phyloP scores from a whole-genome alignment of 2,888 invertebrate species.

The Hydrotaea diabolus region DNA sequence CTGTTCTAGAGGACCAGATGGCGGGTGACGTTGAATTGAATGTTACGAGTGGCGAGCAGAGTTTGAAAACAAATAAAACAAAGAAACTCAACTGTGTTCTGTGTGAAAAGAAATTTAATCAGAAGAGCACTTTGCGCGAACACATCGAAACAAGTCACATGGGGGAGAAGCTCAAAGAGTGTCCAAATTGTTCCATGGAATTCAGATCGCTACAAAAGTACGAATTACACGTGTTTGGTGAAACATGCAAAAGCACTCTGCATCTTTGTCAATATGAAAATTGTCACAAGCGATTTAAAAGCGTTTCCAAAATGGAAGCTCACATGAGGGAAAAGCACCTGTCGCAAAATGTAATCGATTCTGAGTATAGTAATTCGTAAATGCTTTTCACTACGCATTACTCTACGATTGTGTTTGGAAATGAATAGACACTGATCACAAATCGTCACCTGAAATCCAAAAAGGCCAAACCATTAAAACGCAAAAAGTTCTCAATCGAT shows the following conservation, averaged over 20 bases:
- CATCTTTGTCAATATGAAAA: slow-evolving; percentile 56
- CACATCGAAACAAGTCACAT: slow-evolving; percentile 63
- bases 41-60: neutral
- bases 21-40: slow-evolving; percentile 12
- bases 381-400: neutral
- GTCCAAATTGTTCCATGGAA: slow-evolving; percentile 62
- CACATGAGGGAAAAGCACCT: slow-evolving; percentile 65
- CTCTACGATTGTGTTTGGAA: too few species aligned
- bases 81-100: slow-evolving; percentile 50
- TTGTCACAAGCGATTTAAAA: slow-evolving; percentile 64
- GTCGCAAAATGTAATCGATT: neutral
- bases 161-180: slow-evolving; percentile 62
- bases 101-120: slow-evolving; percentile 47
- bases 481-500: too few species aligned
- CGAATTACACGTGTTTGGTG: slow-evolving; percentile 63
- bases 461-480: too few species aligned
- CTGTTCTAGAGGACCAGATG: neutral
- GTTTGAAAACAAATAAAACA: neutral
- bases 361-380: neutral
- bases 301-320: slow-evolving; percentile 58
- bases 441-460: too few species aligned
- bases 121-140: slow-evolving; percentile 44
- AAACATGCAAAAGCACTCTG: slow-evolving; percentile 57
- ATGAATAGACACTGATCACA: too few species aligned
- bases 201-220: slow-evolving; percentile 65